Evolutionary conservation across 2,797 vertebrate genomes (phyloP).

Genomic region (Epinephelus coioides): DNA sequence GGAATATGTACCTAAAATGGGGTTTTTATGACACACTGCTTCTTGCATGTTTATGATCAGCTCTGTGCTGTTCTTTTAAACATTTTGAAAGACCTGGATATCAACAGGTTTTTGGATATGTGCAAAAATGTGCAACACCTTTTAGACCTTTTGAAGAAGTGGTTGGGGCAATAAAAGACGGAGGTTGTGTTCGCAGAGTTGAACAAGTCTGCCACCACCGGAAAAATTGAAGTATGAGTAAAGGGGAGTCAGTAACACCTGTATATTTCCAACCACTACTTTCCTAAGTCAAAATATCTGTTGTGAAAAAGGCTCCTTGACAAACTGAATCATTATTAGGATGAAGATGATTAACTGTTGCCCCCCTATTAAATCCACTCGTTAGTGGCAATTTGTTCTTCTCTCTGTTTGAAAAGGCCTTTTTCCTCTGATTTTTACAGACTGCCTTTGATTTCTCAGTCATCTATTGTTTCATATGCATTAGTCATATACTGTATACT

Average conservation of each 20-base stretch:
- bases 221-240: no score
- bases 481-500: constrained; percentile 10
- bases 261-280: not conserved
- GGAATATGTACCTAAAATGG: no score
- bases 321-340: not conserved
- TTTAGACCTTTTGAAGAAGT: no score
- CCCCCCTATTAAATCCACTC: not conserved
- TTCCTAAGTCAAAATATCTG: not conserved
- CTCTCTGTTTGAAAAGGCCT: not conserved
- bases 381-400: not conserved
- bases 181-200: no score
- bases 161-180: no score
- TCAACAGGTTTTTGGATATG: no score
- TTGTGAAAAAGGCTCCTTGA: not conserved
- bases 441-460: not conserved
- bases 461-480: constrained; percentile 20
- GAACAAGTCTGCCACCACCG: no score
- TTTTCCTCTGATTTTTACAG: not conserved
- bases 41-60: no score
- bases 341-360: not conserved
- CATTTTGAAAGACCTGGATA: no score
- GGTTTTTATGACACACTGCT: no score
- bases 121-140: no score
- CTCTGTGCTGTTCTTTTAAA: no score
- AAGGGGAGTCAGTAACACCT: not conserved